Base-by-base conservation (phyloP, 2,797 vertebrate genomes). In the Champsocephalus gunnari region DNA sequence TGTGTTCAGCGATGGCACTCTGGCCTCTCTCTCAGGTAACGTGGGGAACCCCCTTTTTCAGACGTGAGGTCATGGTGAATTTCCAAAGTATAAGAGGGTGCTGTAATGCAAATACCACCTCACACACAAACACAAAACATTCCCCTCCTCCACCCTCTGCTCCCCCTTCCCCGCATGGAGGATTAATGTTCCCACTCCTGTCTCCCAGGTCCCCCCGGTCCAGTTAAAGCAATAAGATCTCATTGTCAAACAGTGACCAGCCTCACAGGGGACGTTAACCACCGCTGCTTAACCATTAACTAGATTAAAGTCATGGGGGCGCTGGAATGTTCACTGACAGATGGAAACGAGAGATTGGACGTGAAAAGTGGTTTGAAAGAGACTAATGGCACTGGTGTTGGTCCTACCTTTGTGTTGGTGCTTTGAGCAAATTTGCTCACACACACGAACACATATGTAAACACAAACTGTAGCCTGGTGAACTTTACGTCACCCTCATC, bases 211-310 rank as follows among this genome's bases (percentile, higher is more conserved):
- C 89, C 90, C 91, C 54, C 58, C 24, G 85, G 88, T 77, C 80
- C 83, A 81, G 85, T 91, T 90, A 83, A 88, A 87, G 86, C 77
- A 91, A 93, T 87, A 87, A 81, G 69, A 86, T 88, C 73, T 87
- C 82, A 91, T 90, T 84, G 89, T 94, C 91, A 94, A 94, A 91
- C 85, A 92, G 87, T 93, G 87, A 91, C 90, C 80, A 80, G 81
- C 66, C 81, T 86, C 80, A 57, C 50, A 19, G 71, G 76, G 79
- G 91, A 91, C 89, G 88, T 92, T 92, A 92, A 91, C 89, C 79
- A 81, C 83, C 3, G 75, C 81, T 77, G 72, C 88, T 91, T 93
- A 94, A 92, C 85, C 92, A 95, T 95, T 95, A 94, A 93, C 94
- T 86, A 91, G 83, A 93, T 92, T 92, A 91, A 92, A 91, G 86